These are phyloP conservation scores for Sebastes alutus DNA, from an alignment of 2,797 vertebrate genomes.

Conservation along the genomic window DNA sequence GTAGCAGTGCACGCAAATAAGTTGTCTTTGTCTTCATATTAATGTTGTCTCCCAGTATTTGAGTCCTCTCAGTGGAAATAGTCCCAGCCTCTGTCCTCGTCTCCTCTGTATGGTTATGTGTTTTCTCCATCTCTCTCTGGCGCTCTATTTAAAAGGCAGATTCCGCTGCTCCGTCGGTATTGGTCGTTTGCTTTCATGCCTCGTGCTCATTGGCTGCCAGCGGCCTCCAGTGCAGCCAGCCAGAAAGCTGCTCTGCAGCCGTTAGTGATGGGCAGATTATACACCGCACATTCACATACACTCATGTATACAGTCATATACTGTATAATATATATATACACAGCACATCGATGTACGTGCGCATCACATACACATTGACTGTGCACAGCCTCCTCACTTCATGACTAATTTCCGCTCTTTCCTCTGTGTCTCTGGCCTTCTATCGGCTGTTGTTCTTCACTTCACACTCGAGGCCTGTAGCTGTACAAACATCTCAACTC, in stretches of 20 bases:
- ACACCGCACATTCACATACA: slow-evolving; percentile 16
- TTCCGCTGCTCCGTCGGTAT: slow-evolving; percentile 48
- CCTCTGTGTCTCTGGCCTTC: background rate
- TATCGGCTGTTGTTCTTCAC: background rate
- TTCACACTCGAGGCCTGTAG: background rate
- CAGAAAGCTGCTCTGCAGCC: slow-evolving; percentile 67
- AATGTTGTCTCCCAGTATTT: background rate
- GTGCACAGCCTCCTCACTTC: background rate
- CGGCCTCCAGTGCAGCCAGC: slow-evolving; percentile 71
- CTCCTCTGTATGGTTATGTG: background rate
- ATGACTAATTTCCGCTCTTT: background rate
- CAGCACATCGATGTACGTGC: background rate
- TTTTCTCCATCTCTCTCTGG: slow-evolving; percentile 24
- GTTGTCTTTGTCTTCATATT: background rate
- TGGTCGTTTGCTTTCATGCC: slow-evolving; percentile 46
- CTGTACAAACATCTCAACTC: background rate
- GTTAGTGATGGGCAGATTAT: slow-evolving; percentile 82
- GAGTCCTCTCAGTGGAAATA: background rate
- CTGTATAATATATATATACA: background rate
- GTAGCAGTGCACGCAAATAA: background rate
- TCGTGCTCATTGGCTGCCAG: slow-evolving; percentile 74
- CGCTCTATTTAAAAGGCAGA: slow-evolving; percentile 70
- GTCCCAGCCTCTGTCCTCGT: background rate
- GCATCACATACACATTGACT: background rate
- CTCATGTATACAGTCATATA: background rate